Percentiles rank a stretch among this genome's conserved stretches.
These are phyloP conservation scores for Diplosoma virens DNA, from an alignment of 23 tunicate species.

Conservation along the genomic window DNA sequence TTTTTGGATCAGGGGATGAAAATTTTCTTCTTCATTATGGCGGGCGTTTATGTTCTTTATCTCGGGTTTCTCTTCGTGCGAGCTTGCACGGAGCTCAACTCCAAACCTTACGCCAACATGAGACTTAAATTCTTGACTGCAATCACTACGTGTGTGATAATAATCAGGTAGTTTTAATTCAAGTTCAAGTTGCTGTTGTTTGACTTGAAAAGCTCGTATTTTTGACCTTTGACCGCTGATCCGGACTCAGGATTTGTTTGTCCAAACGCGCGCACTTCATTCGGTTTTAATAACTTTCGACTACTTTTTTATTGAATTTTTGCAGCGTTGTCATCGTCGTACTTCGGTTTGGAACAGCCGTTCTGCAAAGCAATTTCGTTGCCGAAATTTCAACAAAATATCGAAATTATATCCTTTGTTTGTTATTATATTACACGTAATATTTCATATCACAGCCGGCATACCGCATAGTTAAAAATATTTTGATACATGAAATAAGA, in stretches of 20 bases:
- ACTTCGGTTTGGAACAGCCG: constrained; percentile 68
- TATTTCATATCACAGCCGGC: background rate
- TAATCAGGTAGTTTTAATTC: constrained; percentile 37
- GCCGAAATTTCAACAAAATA: constrained; percentile 88
- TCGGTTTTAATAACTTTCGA: background rate
- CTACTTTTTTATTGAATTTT: too few species aligned
- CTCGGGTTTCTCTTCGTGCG: constrained; percentile 73
- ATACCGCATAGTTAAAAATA: too few species aligned
- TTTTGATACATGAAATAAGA: background rate
- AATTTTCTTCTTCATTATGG: constrained; percentile 69
- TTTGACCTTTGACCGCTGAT: background rate
- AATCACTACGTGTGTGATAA: constrained; percentile 66
- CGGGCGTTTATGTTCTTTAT: constrained; percentile 64
- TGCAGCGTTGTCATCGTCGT: constrained; percentile 73
- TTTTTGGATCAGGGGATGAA: constrained; percentile 74
- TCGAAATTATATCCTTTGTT: constrained; percentile 85
- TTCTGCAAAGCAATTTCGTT: constrained; percentile 73
- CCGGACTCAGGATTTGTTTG: background rate
- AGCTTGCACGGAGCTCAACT: constrained; percentile 76
- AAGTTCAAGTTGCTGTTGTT: background rate
- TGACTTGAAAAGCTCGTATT: background rate
- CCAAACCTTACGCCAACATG: constrained; percentile 67
- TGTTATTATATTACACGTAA: background rate
- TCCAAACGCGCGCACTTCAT: background rate
- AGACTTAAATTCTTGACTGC: constrained; percentile 67